Conservation (phyloP, 1,140 invertebrate species). For the Drosophila ananassae region DNA sequence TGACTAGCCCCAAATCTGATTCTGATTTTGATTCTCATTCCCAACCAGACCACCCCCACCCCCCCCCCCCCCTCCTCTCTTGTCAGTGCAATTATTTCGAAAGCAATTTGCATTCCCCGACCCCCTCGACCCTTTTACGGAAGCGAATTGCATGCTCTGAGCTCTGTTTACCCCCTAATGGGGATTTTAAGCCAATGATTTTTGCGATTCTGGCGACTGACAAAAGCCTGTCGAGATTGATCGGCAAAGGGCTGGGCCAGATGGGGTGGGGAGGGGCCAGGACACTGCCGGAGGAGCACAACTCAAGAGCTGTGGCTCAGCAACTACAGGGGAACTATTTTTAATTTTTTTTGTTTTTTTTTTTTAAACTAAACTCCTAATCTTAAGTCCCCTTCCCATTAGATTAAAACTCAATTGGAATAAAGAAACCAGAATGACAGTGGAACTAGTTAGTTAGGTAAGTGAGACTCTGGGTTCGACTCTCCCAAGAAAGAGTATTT, state of each 20-base stretch:
- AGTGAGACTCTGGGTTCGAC: no score
- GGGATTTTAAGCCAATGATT: constrained; percentile 27
- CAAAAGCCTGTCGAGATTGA: constrained; percentile 23
- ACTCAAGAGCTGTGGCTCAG: no score
- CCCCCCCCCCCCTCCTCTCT: no score
- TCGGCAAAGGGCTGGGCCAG: constrained; percentile 3
- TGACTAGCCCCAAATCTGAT: constrained; percentile 10
- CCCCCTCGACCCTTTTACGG: constrained; percentile 1
- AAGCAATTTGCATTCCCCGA: constrained; percentile 44
- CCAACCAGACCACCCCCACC: neutral
- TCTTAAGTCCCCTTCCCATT: no score
- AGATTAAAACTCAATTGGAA: no score
- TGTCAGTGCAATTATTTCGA: constrained; percentile 44
- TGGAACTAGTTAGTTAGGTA: no score
- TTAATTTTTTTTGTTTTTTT: no score
- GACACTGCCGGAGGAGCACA: no score
- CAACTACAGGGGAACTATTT: no score
- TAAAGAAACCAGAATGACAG: no score
- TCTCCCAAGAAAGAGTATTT: no score
- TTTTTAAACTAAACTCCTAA: no score
- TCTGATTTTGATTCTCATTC: constrained; percentile 10
- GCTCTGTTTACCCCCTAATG: constrained; percentile 21
- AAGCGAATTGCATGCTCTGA: constrained; percentile 22
- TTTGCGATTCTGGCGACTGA: constrained; percentile 3
- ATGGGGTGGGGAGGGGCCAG: neutral